Percentiles rank a stretch among this genome's conserved stretches.
Evolutionary conservation across 2,113 vertebrate genomes (phyloP).

Genomic region (Phyllostomus discolor): DNA sequence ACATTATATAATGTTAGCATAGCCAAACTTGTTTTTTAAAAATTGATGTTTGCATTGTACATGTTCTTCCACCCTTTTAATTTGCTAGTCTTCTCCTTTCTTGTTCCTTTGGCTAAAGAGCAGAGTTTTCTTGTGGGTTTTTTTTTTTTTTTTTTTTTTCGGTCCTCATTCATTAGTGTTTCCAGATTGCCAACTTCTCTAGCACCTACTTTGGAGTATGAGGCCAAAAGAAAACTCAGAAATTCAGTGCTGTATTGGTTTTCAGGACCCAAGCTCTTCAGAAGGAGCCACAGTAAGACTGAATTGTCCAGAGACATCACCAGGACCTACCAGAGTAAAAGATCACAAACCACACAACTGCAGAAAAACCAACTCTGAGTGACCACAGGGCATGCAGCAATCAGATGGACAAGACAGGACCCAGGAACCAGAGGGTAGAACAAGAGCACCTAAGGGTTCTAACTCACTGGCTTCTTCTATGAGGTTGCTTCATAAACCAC

Average conservation of each 20-base stretch:
- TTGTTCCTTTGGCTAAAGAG: background rate
- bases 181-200: background rate
- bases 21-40: background rate
- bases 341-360: background rate
- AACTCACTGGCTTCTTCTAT: background rate
- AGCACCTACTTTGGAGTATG: background rate
- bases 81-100: background rate
- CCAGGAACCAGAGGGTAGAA: background rate
- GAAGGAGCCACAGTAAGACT: background rate
- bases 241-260: background rate
- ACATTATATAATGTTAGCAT: background rate
- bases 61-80: background rate
- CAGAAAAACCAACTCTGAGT: background rate
- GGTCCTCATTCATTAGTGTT: background rate
- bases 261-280: background rate
- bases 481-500: background rate
- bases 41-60: background rate
- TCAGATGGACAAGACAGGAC: background rate
- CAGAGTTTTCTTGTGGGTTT: background rate
- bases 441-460: background rate
- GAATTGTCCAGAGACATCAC: background rate
- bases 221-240: background rate
- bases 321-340: background rate
- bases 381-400: background rate
- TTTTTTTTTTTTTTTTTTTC: background rate